Conservation (phyloP, 2,113 vertebrate genomes). For the Spea bombifrons region DNA sequence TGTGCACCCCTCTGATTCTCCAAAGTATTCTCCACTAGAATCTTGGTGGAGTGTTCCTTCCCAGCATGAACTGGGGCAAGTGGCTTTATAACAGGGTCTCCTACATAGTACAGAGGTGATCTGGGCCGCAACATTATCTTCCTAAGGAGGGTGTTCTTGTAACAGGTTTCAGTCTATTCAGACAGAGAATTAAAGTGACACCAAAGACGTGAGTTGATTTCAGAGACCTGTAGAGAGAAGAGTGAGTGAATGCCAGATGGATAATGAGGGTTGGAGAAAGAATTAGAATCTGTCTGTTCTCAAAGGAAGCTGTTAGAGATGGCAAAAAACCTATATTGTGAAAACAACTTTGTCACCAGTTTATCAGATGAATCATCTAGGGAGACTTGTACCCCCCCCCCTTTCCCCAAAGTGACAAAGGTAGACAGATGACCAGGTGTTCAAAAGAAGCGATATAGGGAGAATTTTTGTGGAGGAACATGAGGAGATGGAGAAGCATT, state of each 20-base stretch:
- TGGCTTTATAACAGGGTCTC: constrained; percentile 25
- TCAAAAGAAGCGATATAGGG: neutral
- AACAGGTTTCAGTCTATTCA: constrained; percentile 36
- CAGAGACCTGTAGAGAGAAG: constrained; percentile 46
- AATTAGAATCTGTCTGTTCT: constrained; percentile 34
- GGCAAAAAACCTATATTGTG: constrained; percentile 37
- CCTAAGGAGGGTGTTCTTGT: constrained; percentile 42
- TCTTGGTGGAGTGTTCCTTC: neutral
- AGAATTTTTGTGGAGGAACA: constrained; percentile 28
- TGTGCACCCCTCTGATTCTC: neutral
- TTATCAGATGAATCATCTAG: constrained; percentile 28
- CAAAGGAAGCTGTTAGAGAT: constrained; percentile 40
- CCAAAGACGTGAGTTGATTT: constrained; percentile 31
- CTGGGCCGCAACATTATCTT: constrained; percentile 25
- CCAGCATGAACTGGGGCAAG: neutral
- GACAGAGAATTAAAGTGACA: constrained; percentile 28
- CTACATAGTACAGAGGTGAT: constrained; percentile 9
- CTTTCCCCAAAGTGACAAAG: constrained; percentile 2
- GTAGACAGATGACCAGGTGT: constrained; percentile 14
- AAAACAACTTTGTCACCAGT: constrained; percentile 35
- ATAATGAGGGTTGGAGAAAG: constrained; percentile 15
- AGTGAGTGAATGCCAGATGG: constrained; percentile 29
- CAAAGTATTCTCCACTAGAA: neutral
- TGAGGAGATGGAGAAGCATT: neutral
- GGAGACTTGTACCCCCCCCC: constrained; percentile 8